Base-by-base conservation (phyloP, 1,140 invertebrate genomes). In the Cylas formicarius region DNA sequence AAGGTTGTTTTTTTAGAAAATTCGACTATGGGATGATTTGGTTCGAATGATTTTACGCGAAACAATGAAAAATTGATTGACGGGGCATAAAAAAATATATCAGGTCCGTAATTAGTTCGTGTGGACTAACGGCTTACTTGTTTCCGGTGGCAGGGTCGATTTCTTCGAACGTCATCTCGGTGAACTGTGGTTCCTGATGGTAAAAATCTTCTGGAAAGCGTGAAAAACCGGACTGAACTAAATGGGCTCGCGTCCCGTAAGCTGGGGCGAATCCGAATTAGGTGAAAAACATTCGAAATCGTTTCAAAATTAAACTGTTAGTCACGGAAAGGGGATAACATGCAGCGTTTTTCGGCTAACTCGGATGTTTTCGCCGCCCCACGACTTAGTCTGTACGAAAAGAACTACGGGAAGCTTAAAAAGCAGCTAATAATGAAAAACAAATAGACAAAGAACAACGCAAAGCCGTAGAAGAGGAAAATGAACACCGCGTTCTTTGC, bases 161-260 rank as follows among this genome's bases (percentile, higher is more conserved):
- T 48, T 74, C 72, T 44, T 69, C 73, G 48, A 65, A 68, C 39
- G 66, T 68, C 13, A 67, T 70, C 60, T 74, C 72, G 57, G 68
- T 66, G 55, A 65, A 75, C 48, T 72, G 69, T 47, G 71, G 73
- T 56, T 72, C 73, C 62, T 73, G 70, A 65, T 74, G 73, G 60
- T 74, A 72, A 63, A 75, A 72, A 65, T 76, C 73, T 53, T 65
- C 63, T 66, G 60, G 43, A 60, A 58, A 16, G 24, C 16, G 18
- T 10, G 13, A 11, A 36, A 28, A 11, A 34, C 4, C 8, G 2
- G n/a, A n/a, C n/a, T n/a, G n/a, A n/a, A n/a, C n/a, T n/a, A n/a
- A n/a, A n/a, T n/a, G n/a, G n/a, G n/a, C n/a, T n/a, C n/a, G n/a
- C n/a, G n/a, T n/a, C n/a, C n/a, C n/a, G n/a, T n/a, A n/a, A n/a